A percentile compares a stretch with the other conserved stretches of the same genome.
Conservation (phyloP, 2,888 invertebrate genomes). For the Ormyrus pomaceus region DNA sequence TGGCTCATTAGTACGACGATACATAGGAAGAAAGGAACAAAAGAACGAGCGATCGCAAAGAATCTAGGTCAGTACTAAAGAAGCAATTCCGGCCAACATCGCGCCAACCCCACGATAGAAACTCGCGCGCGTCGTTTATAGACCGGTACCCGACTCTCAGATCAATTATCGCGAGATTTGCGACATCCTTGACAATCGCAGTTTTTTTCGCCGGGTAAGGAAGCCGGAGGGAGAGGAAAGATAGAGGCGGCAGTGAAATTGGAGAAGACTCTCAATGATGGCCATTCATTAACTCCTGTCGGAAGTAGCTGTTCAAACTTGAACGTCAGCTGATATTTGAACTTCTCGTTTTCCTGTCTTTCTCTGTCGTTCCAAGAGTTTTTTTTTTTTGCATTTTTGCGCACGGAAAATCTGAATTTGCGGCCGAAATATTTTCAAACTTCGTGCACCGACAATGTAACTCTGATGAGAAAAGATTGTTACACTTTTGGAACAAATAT, state of each 20-base stretch:
- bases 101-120: slow-evolving; percentile 31
- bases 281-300: too few species aligned
- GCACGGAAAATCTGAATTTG: not conserved
- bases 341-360: not conserved
- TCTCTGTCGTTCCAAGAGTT: not conserved
- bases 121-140: not conserved
- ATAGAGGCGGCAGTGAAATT: not conserved
- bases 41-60: slow-evolving; percentile 8
- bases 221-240: not conserved
- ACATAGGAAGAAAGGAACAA: not conserved
- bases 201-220: not conserved
- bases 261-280: too few species aligned
- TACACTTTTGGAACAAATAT: too few species aligned
- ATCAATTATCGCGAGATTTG: slow-evolving; percentile 50
- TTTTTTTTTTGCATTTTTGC: not conserved
- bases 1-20: not conserved
- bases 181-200: slow-evolving; percentile 44
- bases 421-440: too few species aligned
- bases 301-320: too few species aligned
- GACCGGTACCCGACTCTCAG: not conserved
- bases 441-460: too few species aligned
- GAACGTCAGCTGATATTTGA: too few species aligned
- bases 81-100: slow-evolving; percentile 41
- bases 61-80: slow-evolving; percentile 50
- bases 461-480: too few species aligned